These are phyloP conservation scores for Bombus huntii DNA, from an alignment of 1,140 invertebrate species.

Conservation along the genomic window DNA sequence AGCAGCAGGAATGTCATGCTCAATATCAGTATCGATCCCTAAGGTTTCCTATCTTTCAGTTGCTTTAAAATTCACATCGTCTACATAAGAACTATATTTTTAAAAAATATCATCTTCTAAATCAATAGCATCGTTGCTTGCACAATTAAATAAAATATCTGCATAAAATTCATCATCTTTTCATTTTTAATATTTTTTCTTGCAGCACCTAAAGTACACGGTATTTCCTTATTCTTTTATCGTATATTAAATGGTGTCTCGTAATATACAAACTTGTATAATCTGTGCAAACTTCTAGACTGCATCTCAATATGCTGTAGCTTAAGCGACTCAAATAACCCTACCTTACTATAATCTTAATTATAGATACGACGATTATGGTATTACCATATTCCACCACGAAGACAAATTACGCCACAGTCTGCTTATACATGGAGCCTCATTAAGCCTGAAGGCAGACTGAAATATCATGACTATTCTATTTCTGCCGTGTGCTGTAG, in stretches of 20 bases:
- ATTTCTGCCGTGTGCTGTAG: constrained; percentile 19
- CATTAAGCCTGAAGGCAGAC: constrained; percentile 28
- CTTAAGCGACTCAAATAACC: not conserved
- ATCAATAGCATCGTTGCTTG: too few relatives aligned
- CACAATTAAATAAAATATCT: not conserved
- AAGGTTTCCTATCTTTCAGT: too few relatives aligned
- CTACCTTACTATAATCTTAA: not conserved
- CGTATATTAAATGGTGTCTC: too few relatives aligned
- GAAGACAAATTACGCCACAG: not conserved
- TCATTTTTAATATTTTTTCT: too few relatives aligned
- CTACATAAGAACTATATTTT: too few relatives aligned
- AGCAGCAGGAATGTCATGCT: too few relatives aligned
- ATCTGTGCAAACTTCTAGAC: not conserved
- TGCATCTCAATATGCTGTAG: not conserved
- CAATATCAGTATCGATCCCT: too few relatives aligned
- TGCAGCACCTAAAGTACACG: too few relatives aligned
- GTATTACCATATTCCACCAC: not conserved
- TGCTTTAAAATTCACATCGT: too few relatives aligned
- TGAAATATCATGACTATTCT: constrained; percentile 34
- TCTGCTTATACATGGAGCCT: not conserved
- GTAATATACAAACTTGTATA: too few relatives aligned
- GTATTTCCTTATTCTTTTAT: too few relatives aligned
- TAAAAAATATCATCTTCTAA: too few relatives aligned
- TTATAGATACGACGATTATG: not conserved
- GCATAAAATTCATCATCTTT: not conserved